A percentile compares a stretch with the other conserved stretches of the same genome.
phyloP scores from a whole-genome alignment of 2,888 invertebrate species.

The Drosophila greeni region DNA sequence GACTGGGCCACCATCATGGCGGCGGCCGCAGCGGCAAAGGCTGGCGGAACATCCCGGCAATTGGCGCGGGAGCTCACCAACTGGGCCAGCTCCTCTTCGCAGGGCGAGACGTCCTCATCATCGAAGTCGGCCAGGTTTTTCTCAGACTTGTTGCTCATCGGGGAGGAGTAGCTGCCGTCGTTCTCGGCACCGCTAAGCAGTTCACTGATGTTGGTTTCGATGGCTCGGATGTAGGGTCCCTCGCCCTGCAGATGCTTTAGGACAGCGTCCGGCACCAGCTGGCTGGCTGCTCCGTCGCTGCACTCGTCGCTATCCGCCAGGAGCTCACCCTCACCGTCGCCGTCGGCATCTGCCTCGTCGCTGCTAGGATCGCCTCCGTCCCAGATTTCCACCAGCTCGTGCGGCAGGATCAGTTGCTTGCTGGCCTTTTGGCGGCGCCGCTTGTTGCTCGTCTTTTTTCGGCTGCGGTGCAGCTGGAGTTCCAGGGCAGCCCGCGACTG shows the following conservation, averaged over 20 bases:
- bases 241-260: constrained; percentile 79
- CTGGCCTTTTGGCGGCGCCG: constrained; percentile 76
- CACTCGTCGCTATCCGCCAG: constrained; percentile 79
- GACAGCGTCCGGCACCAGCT: constrained; percentile 77
- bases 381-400: constrained; percentile 82
- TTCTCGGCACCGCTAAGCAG: constrained; percentile 83
- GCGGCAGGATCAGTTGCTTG: constrained; percentile 77
- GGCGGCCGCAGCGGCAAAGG: constrained; percentile 75
- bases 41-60: constrained; percentile 73
- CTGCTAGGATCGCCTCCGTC: constrained; percentile 80
- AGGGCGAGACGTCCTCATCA: constrained; percentile 92
- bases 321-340: constrained; percentile 76
- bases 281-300: constrained; percentile 77
- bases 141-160: constrained; percentile 94
- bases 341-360: constrained; percentile 76
- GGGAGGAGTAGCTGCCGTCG: constrained; percentile 94
- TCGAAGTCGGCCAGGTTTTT: constrained; percentile 97
- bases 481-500: constrained; percentile 74
- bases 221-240: constrained; percentile 80
- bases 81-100: constrained; percentile 90
- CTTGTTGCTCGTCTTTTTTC: constrained; percentile 76
- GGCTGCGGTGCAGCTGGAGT: constrained; percentile 75
- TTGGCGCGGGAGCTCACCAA: constrained; percentile 82
- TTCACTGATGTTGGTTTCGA: constrained; percentile 78
- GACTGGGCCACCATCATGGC: constrained; percentile 76